Percentiles rank a stretch among this genome's conserved stretches.
Evolutionary conservation across 2,888 invertebrate genomes (phyloP).

Genomic region (Alentia gelatinosa): DNA sequence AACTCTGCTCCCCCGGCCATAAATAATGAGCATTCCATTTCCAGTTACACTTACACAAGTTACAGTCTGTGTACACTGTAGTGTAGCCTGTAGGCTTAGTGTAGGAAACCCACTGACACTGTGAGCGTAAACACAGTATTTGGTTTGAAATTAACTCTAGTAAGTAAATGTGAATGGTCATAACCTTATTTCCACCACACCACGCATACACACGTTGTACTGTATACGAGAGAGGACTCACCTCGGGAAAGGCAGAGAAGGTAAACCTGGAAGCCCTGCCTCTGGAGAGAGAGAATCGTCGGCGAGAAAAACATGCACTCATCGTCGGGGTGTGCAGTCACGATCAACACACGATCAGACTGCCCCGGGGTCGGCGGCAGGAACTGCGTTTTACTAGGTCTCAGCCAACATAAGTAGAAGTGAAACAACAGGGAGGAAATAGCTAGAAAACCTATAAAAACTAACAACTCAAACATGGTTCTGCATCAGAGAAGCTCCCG

Average conservation of each 20-base stretch:
- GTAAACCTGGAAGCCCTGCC: conserved; percentile 57
- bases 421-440: not conserved
- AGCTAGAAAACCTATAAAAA: not conserved
- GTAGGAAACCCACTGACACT: too few relatives aligned
- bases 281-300: conserved; percentile 67
- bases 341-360: conserved; percentile 81
- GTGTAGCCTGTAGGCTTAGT: too few relatives aligned
- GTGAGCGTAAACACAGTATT: not conserved
- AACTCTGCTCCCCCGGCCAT: too few relatives aligned
- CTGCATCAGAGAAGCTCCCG: not conserved
- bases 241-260: conserved; percentile 67
- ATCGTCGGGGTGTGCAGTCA: conserved; percentile 98
- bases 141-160: too few relatives aligned
- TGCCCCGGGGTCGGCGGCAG: not conserved
- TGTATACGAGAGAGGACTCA: too few relatives aligned
- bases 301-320: conserved; percentile 99
- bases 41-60: too few relatives aligned
- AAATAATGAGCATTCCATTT: too few relatives aligned
- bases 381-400: not conserved
- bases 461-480: conserved; percentile 27
- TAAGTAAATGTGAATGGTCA: too few relatives aligned
- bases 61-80: too few relatives aligned
- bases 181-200: too few relatives aligned
- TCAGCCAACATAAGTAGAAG: not conserved
- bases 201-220: too few relatives aligned